A percentile compares a stretch with the other conserved stretches of the same genome.
phyloP scores from a whole-genome alignment of 2,888 invertebrate genomes.

The Cryptus armator region DNA sequence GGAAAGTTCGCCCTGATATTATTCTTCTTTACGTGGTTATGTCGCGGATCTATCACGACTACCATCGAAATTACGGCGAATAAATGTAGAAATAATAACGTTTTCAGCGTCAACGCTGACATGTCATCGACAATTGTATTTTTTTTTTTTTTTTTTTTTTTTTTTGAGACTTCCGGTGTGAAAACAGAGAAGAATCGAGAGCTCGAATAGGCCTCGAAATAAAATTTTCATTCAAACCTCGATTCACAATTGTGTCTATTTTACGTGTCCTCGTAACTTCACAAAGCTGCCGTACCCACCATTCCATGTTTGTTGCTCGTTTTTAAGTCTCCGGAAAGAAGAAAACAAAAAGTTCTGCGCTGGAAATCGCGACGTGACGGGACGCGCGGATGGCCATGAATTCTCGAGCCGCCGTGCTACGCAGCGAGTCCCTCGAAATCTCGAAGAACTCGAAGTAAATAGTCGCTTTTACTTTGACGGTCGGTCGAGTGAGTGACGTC shows the following conservation, averaged over 20 bases:
- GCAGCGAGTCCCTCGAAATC: conserved; percentile 41
- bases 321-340: conserved; percentile 2
- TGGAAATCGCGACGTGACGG: conserved; percentile 25
- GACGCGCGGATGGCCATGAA: conserved; percentile 59
- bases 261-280: neutral
- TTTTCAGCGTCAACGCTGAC: conserved; percentile 48
- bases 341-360: conserved; percentile 43
- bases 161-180: conserved; percentile 7
- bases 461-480: conserved; percentile 26
- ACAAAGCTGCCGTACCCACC: conserved; percentile 14
- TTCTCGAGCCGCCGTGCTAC: conserved; percentile 12
- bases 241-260: conserved; percentile 12
- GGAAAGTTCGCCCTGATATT: conserved; percentile 21
- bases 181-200: conserved; percentile 11
- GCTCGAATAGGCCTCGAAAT: conserved; percentile 1
- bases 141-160: neutral
- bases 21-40: conserved; percentile 35
- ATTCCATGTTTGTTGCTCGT: conserved; percentile 29
- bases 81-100: conserved; percentile 23
- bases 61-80: conserved; percentile 18
- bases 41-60: conserved; percentile 31
- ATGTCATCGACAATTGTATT: conserved; percentile 52
- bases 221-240: neutral
- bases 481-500: conserved; percentile 26
- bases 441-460: conserved; percentile 29